These are phyloP conservation scores for Orestias chungarensis DNA, from an alignment of 2,797 vertebrate genomes.

Conservation along the genomic window DNA sequence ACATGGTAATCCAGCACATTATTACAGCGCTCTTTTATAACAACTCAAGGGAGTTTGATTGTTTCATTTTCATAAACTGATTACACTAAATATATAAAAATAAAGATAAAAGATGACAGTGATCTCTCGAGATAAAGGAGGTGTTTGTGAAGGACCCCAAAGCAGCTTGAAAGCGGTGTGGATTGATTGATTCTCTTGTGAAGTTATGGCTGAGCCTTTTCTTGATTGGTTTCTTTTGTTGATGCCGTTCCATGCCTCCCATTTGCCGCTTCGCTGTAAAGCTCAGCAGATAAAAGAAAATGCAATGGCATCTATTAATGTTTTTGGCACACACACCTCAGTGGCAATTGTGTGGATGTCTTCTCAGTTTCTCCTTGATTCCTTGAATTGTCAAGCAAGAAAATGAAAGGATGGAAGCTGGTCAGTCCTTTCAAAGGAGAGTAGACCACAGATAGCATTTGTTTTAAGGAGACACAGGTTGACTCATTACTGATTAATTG, in stretches of 20 bases:
- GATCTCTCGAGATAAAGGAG: conserved; percentile 45
- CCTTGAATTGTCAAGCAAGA: conserved; percentile 32
- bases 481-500: conserved; percentile 35
- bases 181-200: conserved; percentile 35
- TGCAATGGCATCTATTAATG: conserved; percentile 48
- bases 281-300: conserved; percentile 58
- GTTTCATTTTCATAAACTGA: conserved; percentile 54
- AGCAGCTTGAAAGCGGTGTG: conserved; percentile 18
- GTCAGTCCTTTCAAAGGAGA: conserved; percentile 57
- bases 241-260: conserved; percentile 36
- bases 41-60: conserved; percentile 56
- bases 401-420: conserved; percentile 51
- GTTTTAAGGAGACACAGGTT: conserved; percentile 31
- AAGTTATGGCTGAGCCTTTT: not conserved
- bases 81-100: conserved; percentile 48
- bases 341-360: conserved; percentile 59
- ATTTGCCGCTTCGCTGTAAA: conserved; percentile 62
- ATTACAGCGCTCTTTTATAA: conserved; percentile 42
- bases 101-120: conserved; percentile 22
- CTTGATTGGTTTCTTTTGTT: conserved; percentile 8
- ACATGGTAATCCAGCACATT: conserved; percentile 55
- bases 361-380: too few relatives aligned
- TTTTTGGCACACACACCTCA: conserved; percentile 40
- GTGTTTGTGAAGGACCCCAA: conserved; percentile 33
- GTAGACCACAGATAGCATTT: conserved; percentile 24